Base-by-base conservation (phyloP, 1,140 invertebrate species). In the Lepidurus arcticus region DNA sequence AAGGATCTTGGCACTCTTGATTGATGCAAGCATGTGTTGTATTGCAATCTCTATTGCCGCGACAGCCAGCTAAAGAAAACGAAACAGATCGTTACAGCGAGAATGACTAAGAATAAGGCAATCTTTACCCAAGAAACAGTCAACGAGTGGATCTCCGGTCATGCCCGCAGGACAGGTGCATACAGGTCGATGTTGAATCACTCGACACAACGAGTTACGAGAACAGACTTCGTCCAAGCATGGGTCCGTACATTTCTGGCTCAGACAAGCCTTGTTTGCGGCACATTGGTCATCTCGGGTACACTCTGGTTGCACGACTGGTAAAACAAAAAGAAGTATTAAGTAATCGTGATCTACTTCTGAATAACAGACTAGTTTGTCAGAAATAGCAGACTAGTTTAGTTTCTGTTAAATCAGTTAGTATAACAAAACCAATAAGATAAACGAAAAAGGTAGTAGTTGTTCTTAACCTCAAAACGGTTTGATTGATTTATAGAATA, bases 141-240 rank as follows among this genome's bases (percentile, higher is more conserved):
- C 89, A 74, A 88, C 88, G 81, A 94, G 90, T 24, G 94, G 92
- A 84, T 95, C 93, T 83, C 94, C 94, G 82, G 92, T 92, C 81
- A 90, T 93, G 9, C 92, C 93, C 81, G 93, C 91, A 80, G 90
- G 88, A 83, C 95, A 97, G 1, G 91, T 89, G 82, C 95, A 97
- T 26, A 93, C 87, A 7, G 93, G 92, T 82, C 93, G 86, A 82
- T 97, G 95, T 45, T 91, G 86, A 84, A 91, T 90, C 0, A 93
- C 91, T 76, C 91, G 87, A 83, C 95, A 97, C 78, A 91, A 89
- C 3, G 94, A 92, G 82, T 95, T 94, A 42, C 88, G 85, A 7
- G 93, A 93, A 80, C 81, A 84, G 76, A 90, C 88, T 82, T 89
- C 89, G 79, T 86, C 86, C 24, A 84, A 82, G 82, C 94, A 96